Conservation (phyloP, 2,113 vertebrate genomes). For the Megatriorchis doriae region DNA sequence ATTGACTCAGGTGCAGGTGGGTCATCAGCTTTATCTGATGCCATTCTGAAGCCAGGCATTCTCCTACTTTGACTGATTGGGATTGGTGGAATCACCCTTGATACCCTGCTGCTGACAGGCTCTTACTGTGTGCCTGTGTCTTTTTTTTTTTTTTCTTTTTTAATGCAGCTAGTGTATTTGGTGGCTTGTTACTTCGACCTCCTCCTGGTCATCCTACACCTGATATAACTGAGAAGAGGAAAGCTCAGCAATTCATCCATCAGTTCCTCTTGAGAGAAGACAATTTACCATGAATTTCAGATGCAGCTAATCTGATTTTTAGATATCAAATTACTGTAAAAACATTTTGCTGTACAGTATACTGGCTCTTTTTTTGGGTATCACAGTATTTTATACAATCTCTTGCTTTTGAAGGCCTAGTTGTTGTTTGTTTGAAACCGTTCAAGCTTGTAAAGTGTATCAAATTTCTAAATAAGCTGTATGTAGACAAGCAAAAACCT, state of each 20-base stretch:
- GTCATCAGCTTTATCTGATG: too few species aligned
- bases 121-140: background rate
- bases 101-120: background rate
- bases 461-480: background rate
- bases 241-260: slow-evolving; percentile 86
- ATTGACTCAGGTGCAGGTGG: rapidly evolving
- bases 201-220: slow-evolving; percentile 64
- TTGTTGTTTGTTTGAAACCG: background rate
- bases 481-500: background rate
- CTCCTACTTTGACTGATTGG: rapidly evolving
- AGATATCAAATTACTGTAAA: slow-evolving; percentile 19
- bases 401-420: background rate
- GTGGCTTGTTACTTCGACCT: slow-evolving; percentile 83
- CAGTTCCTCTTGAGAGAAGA: slow-evolving; percentile 78
- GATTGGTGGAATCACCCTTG: background rate
- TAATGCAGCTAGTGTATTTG: slow-evolving; percentile 84
- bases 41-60: rapidly evolving
- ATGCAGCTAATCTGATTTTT: background rate
- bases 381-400: background rate
- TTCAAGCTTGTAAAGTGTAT: background rate
- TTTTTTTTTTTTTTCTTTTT: background rate
- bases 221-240: slow-evolving; percentile 81
- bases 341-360: background rate
- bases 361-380: background rate
- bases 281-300: slow-evolving; percentile 27